Evolutionary conservation across 2,888 invertebrate genomes (phyloP).

Genomic region (Lottia scabra): DNA sequence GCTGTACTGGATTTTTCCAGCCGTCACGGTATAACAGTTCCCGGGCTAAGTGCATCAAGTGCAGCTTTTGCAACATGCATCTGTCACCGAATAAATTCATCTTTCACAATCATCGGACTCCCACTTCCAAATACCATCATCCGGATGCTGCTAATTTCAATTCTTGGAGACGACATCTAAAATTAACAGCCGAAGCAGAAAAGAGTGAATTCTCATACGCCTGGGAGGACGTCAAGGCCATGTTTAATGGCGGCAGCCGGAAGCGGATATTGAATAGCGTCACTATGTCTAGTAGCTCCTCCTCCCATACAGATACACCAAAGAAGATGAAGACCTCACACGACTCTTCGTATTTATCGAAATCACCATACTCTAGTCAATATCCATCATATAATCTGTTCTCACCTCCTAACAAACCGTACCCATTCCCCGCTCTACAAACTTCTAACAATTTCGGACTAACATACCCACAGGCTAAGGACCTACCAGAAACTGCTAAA

Average conservation of each 20-base stretch:
- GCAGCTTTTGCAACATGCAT: conserved; percentile 91
- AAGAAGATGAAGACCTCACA: conserved; percentile 20
- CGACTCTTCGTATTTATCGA: conserved; percentile 30
- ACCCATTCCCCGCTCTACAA: conserved; percentile 37
- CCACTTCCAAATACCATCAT: conserved; percentile 79
- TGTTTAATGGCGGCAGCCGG: conserved; percentile 97
- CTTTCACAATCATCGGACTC: conserved; percentile 89
- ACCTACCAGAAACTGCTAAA: conserved; percentile 28
- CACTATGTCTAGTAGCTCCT: conserved; percentile 12
- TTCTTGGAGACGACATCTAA: conserved; percentile 96
- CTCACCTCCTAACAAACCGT: conserved; percentile 40
- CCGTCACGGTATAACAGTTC: conserved; percentile 76
- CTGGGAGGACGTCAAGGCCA: conserved; percentile 98
- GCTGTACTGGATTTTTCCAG: conserved; percentile 78
- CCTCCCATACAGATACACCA: neutral
- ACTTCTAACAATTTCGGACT: conserved; percentile 38
- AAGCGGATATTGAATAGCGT: conserved; percentile 73
- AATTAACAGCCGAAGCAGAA: conserved; percentile 76
- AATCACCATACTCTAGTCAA: conserved; percentile 33
- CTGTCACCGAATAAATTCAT: conserved; percentile 99
- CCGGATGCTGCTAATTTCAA: conserved; percentile 99
- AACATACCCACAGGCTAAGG: conserved; percentile 38
- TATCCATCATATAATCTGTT: conserved; percentile 44
- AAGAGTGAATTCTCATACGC: conserved; percentile 73
- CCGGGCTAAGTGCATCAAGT: conserved; percentile 96